Conservation (phyloP, 1,140 invertebrate species). For the Procambarus virginalis region DNA sequence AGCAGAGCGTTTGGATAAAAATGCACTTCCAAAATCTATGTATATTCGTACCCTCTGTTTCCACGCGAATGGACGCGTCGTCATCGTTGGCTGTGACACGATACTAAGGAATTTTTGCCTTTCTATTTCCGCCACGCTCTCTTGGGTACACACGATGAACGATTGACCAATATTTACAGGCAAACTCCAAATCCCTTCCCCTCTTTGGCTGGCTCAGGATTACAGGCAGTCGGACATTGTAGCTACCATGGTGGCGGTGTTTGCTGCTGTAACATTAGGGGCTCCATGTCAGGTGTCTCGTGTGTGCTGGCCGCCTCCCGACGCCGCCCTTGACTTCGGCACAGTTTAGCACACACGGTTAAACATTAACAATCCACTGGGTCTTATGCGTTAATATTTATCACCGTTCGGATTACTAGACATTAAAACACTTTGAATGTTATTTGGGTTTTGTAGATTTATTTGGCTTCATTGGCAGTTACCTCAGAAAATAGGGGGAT, state of each 20-base stretch:
- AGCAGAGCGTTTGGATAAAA: too few species aligned
- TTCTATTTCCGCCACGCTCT: slow-evolving; percentile 36
- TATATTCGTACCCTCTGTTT: neutral
- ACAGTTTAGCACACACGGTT: neutral
- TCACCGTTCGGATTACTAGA: too few species aligned
- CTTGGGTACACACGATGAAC: slow-evolving; percentile 44
- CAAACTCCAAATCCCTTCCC: slow-evolving; percentile 42
- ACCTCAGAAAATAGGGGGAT: neutral
- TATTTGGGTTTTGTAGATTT: neutral
- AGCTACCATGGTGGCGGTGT: slow-evolving; percentile 47
- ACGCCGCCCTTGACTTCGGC: neutral
- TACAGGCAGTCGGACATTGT: slow-evolving; percentile 42
- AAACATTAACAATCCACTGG: neutral
- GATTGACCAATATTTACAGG: slow-evolving; percentile 57
- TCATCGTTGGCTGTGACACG: slow-evolving; percentile 6
- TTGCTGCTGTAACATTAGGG: slow-evolving; percentile 59
- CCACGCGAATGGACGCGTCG: neutral
- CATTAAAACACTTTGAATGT: neutral
- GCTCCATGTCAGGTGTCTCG: slow-evolving; percentile 58
- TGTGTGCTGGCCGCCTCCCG: slow-evolving; percentile 43
- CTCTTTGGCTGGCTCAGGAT: slow-evolving; percentile 37
- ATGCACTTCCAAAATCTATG: too few species aligned
- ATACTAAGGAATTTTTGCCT: slow-evolving; percentile 29
- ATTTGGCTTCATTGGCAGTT: neutral
- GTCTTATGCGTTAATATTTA: neutral